A percentile compares a stretch with the other conserved stretches of the same genome.
Evolutionary conservation across 1,140 invertebrate species (phyloP).

Genomic region (Agrilus planipennis): DNA sequence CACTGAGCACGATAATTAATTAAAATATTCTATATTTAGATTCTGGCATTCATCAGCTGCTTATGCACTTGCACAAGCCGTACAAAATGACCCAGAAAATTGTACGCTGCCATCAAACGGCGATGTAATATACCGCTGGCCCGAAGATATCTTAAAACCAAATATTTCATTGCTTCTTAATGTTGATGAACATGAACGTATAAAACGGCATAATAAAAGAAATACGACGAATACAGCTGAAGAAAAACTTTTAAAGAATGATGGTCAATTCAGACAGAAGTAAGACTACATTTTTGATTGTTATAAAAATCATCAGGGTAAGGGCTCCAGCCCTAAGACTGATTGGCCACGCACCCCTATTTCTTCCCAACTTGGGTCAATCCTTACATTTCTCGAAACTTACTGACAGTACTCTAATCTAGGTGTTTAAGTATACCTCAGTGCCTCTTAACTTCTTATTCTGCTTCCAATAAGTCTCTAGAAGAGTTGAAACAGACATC

Average conservation of each 20-base stretch:
- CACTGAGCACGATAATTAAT: no score
- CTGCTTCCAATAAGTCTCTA: no score
- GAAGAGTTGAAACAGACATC: no score
- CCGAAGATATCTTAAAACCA: constrained; percentile 31
- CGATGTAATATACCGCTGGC: constrained; percentile 28
- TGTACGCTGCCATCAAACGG: constrained; percentile 16
- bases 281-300: constrained; percentile 10
- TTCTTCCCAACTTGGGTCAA: no score
- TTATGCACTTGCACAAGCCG: constrained; percentile 29
- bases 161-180: constrained; percentile 19
- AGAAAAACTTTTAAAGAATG: constrained; percentile 16
- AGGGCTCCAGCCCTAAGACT: no score
- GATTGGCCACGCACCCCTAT: no score
- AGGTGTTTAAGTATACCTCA: no score
- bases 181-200: constrained; percentile 18
- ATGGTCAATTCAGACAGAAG: constrained; percentile 19
- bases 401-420: no score
- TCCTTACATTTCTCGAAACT: no score
- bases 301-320: no score
- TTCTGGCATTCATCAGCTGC: constrained; percentile 35
- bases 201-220: constrained; percentile 18
- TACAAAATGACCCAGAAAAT: constrained; percentile 10
- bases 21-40: constrained; percentile 11
- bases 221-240: constrained; percentile 11
- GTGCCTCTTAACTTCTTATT: no score